Base-by-base conservation (phyloP, 2,797 vertebrate genomes). In the Clarias platycephalus region DNA sequence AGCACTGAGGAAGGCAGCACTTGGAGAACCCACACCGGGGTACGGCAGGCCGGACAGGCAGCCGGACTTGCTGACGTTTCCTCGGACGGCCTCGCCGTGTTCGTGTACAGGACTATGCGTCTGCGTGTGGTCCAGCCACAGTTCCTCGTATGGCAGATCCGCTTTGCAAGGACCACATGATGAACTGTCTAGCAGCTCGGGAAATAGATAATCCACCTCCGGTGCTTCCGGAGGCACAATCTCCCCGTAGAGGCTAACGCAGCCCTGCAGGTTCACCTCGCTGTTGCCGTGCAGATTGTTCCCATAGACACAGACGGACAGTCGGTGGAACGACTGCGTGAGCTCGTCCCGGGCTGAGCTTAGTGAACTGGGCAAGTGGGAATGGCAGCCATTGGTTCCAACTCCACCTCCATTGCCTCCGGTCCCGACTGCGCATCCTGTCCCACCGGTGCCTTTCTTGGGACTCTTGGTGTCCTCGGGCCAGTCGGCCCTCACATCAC, bases 241-340 rank as follows among this genome's bases (percentile, higher is more conserved):
- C 16, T 99, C 98, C 0, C 95, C 96, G 24, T 95, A 96, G 16
- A 97, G 92, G 28, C 97, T 96, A 92, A 96, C 94, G 82, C 97
- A 98, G 84, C 97, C 97, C 0, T 99, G 97, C 80, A 99, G 91
- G 88, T 99, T 99, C 81, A 99, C 98, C 87, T 99, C 98, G 0
- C 97, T 99, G 86, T 99, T 99, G 3, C 97, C 96, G 0, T 99
- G 98, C 85, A 99, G 92, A 88, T 99, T 99, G 94, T 95, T 98
- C 80, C 98, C 97, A 0, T 99, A 99, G 64, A 99, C 98, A 0
- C 98, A 99, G 58, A 99, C 98, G 0, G 98, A 99, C 0, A 99
- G 96, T 0, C 98, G 93, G 91, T 99, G 98, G 91, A 99, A 99
- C 82, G 98, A 99, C 92, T 98, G 98, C 0, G 98, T 99, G 60